phyloP scores from a whole-genome alignment of 2,888 invertebrate species.

The Mythimna impura region DNA sequence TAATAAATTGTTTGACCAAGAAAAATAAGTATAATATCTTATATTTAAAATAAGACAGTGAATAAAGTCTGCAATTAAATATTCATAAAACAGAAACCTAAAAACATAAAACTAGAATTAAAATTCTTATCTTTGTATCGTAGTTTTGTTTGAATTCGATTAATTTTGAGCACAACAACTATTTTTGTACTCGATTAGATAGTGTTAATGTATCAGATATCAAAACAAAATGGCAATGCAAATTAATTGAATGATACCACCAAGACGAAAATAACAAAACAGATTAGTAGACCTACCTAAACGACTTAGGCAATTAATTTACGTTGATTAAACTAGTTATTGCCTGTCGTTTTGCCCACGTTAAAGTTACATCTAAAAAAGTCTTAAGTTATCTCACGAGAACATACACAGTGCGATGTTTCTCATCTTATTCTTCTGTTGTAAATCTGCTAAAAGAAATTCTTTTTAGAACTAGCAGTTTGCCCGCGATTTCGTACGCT shows the following conservation, averaged over 20 bases:
- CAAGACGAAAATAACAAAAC: background rate
- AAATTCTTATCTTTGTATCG: background rate
- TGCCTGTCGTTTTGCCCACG: background rate
- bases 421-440: too few species aligned
- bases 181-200: background rate
- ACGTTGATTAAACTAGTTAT: background rate
- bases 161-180: too few species aligned
- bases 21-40: too few species aligned
- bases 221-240: background rate
- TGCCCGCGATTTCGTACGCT: too few species aligned
- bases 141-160: too few species aligned
- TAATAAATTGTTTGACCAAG: too few species aligned
- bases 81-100: background rate
- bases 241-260: constrained; percentile 4
- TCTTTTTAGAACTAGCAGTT: too few species aligned
- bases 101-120: background rate
- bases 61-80: background rate
- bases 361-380: too few species aligned
- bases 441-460: too few species aligned
- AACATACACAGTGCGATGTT: too few species aligned
- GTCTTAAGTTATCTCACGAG: too few species aligned
- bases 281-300: background rate
- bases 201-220: background rate
- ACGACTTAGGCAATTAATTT: too few species aligned
- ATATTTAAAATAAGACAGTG: background rate